phyloP scores from a whole-genome alignment of 2,113 vertebrate species.

The Thamnophis sirtalis region DNA sequence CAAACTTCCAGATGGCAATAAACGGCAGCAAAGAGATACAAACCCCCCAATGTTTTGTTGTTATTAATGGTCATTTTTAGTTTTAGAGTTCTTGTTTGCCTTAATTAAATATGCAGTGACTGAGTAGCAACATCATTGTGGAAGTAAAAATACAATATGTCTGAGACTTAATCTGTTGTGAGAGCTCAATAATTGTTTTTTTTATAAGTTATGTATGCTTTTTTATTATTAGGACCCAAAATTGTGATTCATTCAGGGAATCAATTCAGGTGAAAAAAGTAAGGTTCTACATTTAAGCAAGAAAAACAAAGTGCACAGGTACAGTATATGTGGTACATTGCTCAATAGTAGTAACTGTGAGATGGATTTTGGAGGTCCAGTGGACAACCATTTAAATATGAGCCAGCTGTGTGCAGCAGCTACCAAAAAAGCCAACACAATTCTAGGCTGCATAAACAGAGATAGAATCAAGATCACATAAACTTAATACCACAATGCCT shows the following conservation, averaged over 20 bases:
- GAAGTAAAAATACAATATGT: neutral
- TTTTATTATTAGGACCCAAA: neutral
- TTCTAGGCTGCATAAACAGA: too few species aligned
- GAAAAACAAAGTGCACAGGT: too few species aligned
- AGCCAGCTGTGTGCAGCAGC: too few species aligned
- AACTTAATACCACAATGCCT: too few species aligned
- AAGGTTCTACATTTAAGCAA: too few species aligned
- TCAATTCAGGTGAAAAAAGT: neutral
- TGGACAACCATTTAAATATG: too few species aligned
- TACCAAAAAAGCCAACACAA: too few species aligned
- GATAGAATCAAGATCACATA: too few species aligned
- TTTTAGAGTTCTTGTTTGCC: neutral
- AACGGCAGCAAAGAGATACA: neutral
- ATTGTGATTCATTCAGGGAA: neutral
- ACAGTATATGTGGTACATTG: too few species aligned
- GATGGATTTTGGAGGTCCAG: too few species aligned
- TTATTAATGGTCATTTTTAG: neutral
- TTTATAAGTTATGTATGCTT: neutral
- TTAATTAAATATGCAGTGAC: neutral
- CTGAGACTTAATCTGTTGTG: neutral
- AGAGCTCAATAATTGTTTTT: neutral
- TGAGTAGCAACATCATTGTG: neutral
- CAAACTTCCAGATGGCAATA: neutral
- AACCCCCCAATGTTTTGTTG: neutral
- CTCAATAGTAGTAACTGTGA: too few species aligned